Evolutionary conservation across 2,888 invertebrate genomes (phyloP), one percentile per base, ranked within the genome.

Genomic region (Craniophora ligustri): DNA sequence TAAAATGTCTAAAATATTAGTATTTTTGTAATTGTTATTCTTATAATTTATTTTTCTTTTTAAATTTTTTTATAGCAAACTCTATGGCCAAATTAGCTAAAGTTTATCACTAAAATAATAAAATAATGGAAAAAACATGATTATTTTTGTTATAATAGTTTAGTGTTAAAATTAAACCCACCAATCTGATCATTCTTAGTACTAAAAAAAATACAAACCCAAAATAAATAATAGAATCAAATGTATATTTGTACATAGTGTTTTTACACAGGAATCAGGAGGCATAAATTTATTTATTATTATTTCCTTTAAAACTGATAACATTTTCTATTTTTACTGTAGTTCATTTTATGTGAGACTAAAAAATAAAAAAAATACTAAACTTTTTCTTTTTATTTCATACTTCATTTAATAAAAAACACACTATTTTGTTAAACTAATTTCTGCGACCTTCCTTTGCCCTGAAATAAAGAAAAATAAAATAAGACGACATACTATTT

Each of bases 181-280:
- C 85, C 86, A 82, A 82, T 76, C 75, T 63, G 67, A 71, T 41
- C 30, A 46, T n/a, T n/a, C n/a, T n/a, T 38, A 45, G 41, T 64
- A 55, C 19, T 50, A 48, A 53, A 53, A 31, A 46, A 16, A 39
- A 42, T 45, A 21, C 26, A 19, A 50, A 49, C 16, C 31, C 35
- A 45, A 45, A 38, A 57, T 48, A 57, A 44, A 51, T 72, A 75
- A 72, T 75, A 67, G 45, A 76, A 72, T 75, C 73, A 70, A 78
- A 83, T 89, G 88, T 91, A 90, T 87, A 90, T 89, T 88, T 91
- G 90, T 90, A 90, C 79, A 91, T 90, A 91, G 84, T 79, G 68
- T 74, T 34, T 46, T 57, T 75, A 81, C 79, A 86, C 79, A 85
- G 72, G 81, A 84, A 82, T 72, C 84, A 77, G 89, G 89, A 91